These are phyloP conservation scores for Enteromius unitaeniatus DNA, from an alignment of 2,797 vertebrate species.

Conservation along the genomic window DNA sequence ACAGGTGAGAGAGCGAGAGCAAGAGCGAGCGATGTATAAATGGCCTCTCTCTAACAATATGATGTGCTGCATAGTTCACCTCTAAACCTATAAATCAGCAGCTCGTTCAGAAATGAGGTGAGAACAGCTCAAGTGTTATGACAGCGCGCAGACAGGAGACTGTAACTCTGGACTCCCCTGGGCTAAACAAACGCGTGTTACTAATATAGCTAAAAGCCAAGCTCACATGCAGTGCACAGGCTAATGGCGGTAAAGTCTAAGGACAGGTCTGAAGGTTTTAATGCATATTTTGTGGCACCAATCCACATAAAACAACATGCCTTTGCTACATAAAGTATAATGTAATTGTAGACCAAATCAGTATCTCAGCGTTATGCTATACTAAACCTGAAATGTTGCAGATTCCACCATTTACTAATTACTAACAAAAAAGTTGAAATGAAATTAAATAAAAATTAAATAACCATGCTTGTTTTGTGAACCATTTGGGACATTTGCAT, in stretches of 20 bases:
- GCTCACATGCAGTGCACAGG: constrained; percentile 3
- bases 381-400: neutral
- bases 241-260: constrained; percentile 31
- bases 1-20: constrained; percentile 56
- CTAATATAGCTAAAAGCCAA: constrained; percentile 51
- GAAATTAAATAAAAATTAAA: neutral
- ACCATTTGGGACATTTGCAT: neutral
- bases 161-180: constrained; percentile 42
- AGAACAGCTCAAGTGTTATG: constrained; percentile 46
- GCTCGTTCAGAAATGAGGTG: constrained; percentile 49
- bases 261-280: constrained; percentile 14
- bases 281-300: constrained; percentile 12
- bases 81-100: constrained; percentile 60
- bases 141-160: constrained; percentile 37
- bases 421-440: neutral
- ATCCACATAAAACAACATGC: neutral
- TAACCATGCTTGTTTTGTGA: neutral
- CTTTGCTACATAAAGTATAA: constrained; percentile 2
- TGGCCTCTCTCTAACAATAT: constrained; percentile 51
- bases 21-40: constrained; percentile 54
- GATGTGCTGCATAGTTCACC: constrained; percentile 53
- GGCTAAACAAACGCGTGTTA: constrained; percentile 36
- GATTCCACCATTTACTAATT: neutral
- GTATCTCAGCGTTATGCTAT: neutral
- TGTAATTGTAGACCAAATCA: neutral